Percentiles rank a stretch among this genome's conserved stretches.
These are phyloP conservation scores for Puma concolor DNA, from an alignment of 2,113 vertebrate genomes.

Conservation along the genomic window DNA sequence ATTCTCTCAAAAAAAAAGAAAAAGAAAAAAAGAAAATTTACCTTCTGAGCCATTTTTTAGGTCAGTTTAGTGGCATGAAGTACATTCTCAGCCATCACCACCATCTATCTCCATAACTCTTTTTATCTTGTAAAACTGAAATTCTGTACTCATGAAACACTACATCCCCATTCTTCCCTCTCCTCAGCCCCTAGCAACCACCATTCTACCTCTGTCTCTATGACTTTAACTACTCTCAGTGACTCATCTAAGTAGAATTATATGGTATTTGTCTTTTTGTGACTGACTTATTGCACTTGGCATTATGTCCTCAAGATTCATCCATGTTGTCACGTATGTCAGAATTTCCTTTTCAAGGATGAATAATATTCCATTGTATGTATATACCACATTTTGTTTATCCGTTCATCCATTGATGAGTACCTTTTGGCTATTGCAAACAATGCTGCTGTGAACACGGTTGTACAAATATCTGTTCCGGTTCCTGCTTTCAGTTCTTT, in stretches of 20 bases:
- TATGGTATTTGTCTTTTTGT: not conserved
- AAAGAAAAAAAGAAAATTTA: not conserved
- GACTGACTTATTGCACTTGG: conserved; percentile 1
- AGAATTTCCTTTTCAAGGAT: conserved; percentile 18
- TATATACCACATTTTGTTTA: not conserved
- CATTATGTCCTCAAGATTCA: not conserved
- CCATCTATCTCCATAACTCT: not conserved
- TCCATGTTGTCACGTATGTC: not conserved
- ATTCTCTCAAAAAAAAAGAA: too few species aligned
- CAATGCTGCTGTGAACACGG: not conserved
- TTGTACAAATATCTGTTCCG: not conserved
- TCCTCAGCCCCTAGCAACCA: not conserved
- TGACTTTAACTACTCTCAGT: not conserved
- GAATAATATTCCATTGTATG: not conserved
- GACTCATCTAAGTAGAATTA: conserved; percentile 15
- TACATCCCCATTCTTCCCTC: not conserved
- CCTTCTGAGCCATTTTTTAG: not conserved
- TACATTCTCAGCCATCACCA: not conserved
- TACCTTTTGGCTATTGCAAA: not conserved
- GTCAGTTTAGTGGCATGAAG: not conserved
- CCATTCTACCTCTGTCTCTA: not conserved
- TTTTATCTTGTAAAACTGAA: conserved; percentile 34
- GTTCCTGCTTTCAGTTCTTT: not conserved
- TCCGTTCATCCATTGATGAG: not conserved
- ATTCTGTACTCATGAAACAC: not conserved